phyloP scores from a whole-genome alignment of 2,113 vertebrate genomes.

The Bagarius yarrelli region DNA sequence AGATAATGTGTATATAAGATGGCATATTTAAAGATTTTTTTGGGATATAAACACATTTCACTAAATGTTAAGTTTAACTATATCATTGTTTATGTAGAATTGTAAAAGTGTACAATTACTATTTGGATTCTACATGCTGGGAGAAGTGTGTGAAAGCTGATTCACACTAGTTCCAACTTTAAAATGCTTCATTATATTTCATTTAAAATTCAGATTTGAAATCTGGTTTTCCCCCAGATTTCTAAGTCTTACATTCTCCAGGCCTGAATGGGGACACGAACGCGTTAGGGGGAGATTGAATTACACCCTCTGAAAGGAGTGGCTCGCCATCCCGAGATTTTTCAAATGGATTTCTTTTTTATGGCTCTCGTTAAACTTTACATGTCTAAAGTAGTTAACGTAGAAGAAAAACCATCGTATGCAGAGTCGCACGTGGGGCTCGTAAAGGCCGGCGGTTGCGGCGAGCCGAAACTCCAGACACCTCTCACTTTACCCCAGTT shows the following conservation, averaged over 20 bases:
- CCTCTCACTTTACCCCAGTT: conserved; percentile 47
- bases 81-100: not conserved
- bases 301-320: conserved; percentile 49
- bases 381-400: conserved; percentile 68
- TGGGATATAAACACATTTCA: not conserved
- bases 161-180: conserved; percentile 2
- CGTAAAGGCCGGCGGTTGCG: conserved; percentile 56
- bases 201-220: conserved; percentile 16
- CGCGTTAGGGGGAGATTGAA: conserved; percentile 44
- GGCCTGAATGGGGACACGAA: conserved; percentile 18
- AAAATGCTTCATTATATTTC: conserved; percentile 1
- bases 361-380: conserved; percentile 67
- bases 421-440: conserved; percentile 62
- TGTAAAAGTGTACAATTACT: not conserved
- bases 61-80: not conserved
- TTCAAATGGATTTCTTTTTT: conserved; percentile 61
- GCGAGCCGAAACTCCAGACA: conserved; percentile 37
- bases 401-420: conserved; percentile 60
- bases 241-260: conserved; percentile 32
- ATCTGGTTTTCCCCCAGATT: conserved; percentile 9
- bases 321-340: conserved; percentile 43
- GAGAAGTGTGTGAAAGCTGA: not conserved
- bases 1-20: not conserved
- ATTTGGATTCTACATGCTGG: not conserved
- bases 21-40: not conserved